Base-by-base conservation (phyloP, 2,797 vertebrate genomes). In the Micrastur ruficollis region DNA sequence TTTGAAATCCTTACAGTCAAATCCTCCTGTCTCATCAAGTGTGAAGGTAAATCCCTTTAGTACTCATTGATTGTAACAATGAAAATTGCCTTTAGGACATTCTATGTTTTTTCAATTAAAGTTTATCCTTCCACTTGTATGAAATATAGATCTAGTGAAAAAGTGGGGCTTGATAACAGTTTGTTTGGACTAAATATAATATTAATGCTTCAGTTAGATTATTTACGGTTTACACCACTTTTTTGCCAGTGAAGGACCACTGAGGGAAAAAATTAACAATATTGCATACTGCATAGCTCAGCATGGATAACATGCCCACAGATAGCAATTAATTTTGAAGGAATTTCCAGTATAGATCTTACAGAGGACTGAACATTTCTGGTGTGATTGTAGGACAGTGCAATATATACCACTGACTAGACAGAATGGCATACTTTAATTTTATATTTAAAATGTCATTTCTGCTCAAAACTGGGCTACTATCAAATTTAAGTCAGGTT, bases 21-120 rank as follows among this genome's bases (percentile, higher is more conserved):
- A 81, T 68, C 91, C 62, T 75, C 89, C 96, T 5, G 17, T 81
- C 55, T 94, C 92, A 31, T 90, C 92, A 1, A 95, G 97, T 25
- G 94, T 96, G 47, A 97, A 98, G 98, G 98, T 98, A 98, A 97
- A 66, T 87, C 27, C 38, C 10, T 27, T 56, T 29, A 21, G 12
- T 55, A 49, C 29, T 74, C 31, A 3, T 26, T 58, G 71, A 42
- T 42, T 27, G 3, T 63, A 78, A n/a, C n/a, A 47, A 59, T 27
- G n/a, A 32, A 47, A 80, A 65, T 40, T 32, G 14, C 27, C 38
- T 86, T 50, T 15, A 22, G 80, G 66, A 21, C 9, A 32, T 81
- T 82, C 59, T 34, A 6, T 20, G 18, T n/a, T 85, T 70, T 55
- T 81, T 42, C 74, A 55, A 6, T 81, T 89, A 14, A 79, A 76